Percentiles rank a stretch among this genome's conserved stretches.
phyloP scores from a whole-genome alignment of 2,888 invertebrate species.

The Pocota personata region DNA sequence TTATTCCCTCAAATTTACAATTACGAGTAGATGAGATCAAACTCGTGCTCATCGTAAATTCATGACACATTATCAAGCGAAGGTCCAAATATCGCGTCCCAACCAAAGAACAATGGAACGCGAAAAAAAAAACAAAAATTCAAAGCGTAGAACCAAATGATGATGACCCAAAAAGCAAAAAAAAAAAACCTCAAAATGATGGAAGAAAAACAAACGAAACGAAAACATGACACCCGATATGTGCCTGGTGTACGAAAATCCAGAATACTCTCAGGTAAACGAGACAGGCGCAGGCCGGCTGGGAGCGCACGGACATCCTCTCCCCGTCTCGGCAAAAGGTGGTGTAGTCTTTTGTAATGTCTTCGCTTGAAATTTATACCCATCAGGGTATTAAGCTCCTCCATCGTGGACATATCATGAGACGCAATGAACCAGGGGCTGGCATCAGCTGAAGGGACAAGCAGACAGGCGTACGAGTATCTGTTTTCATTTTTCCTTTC shows the following conservation, averaged over 20 bases:
- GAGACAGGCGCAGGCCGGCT: slow-evolving; percentile 12
- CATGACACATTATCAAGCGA: slow-evolving; percentile 49
- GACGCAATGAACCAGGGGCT: slow-evolving; percentile 50
- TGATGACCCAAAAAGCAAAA: slow-evolving; percentile 32
- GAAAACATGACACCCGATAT: slow-evolving; percentile 72
- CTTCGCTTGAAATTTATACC: slow-evolving; percentile 69
- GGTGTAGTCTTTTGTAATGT: slow-evolving; percentile 73
- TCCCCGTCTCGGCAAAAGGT: slow-evolving; percentile 55
- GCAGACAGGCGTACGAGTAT: slow-evolving; percentile 67
- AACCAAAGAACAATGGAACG: slow-evolving; percentile 39
- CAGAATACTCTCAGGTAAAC: slow-evolving; percentile 37
- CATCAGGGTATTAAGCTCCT: slow-evolving; percentile 55
- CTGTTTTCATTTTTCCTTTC: slow-evolving; percentile 19
- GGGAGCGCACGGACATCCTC: slow-evolving; percentile 3
- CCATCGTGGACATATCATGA: slow-evolving; percentile 58
- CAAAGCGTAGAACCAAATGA: slow-evolving; percentile 7
- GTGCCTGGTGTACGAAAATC: slow-evolving; percentile 62
- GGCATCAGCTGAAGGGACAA: slow-evolving; percentile 53
- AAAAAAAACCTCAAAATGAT: slow-evolving; percentile 11
- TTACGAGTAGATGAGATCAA: slow-evolving; percentile 71
- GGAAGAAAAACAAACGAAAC: slow-evolving; percentile 35
- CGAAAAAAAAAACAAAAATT: slow-evolving; percentile 1
- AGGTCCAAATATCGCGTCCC: slow-evolving; percentile 49
- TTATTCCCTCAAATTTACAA: slow-evolving; percentile 69
- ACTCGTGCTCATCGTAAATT: slow-evolving; percentile 72